Percentiles rank a stretch among this genome's conserved stretches.
phyloP scores from a whole-genome alignment of 2,888 invertebrate genomes.

The Drosophila stalkeri region DNA sequence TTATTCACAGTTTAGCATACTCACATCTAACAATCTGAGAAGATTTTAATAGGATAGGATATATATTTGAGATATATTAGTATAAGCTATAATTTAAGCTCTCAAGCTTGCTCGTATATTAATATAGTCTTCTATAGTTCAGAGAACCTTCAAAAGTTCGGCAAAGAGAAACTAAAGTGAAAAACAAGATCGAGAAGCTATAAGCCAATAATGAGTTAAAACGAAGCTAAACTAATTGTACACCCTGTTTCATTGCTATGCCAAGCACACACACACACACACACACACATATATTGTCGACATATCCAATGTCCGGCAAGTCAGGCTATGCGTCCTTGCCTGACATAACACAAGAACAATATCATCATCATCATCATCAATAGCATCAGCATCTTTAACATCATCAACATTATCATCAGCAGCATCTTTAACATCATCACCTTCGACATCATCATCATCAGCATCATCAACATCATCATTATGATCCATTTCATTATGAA shows the following conservation, averaged over 20 bases:
- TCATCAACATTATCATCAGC: slow-evolving; percentile 23
- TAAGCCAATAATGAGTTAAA: not conserved
- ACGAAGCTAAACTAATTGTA: not conserved
- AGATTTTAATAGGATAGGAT: too few relatives aligned
- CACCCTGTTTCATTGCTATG: slow-evolving; percentile 49
- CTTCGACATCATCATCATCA: slow-evolving; percentile 10
- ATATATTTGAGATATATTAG: too few relatives aligned
- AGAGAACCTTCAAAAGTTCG: too few relatives aligned
- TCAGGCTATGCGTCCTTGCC: slow-evolving; percentile 58
- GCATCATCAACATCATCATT: slow-evolving; percentile 23
- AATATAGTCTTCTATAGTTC: too few relatives aligned
- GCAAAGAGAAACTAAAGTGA: not conserved
- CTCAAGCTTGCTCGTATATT: too few relatives aligned
- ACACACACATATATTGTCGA: not conserved
- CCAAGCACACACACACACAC: not conserved
- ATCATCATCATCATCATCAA: slow-evolving; percentile 23
- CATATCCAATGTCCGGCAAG: slow-evolving; percentile 38
- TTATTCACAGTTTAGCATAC: too few relatives aligned
- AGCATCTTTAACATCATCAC: slow-evolving; percentile 30
- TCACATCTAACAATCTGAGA: too few relatives aligned
- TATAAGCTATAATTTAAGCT: too few relatives aligned
- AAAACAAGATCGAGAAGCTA: not conserved
- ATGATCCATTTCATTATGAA: slow-evolving; percentile 19
- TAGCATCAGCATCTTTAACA: not conserved
- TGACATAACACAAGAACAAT: slow-evolving; percentile 37